Base-by-base conservation (phyloP, 2,888 invertebrate species). In the Lissocephala sabroskyi region DNA sequence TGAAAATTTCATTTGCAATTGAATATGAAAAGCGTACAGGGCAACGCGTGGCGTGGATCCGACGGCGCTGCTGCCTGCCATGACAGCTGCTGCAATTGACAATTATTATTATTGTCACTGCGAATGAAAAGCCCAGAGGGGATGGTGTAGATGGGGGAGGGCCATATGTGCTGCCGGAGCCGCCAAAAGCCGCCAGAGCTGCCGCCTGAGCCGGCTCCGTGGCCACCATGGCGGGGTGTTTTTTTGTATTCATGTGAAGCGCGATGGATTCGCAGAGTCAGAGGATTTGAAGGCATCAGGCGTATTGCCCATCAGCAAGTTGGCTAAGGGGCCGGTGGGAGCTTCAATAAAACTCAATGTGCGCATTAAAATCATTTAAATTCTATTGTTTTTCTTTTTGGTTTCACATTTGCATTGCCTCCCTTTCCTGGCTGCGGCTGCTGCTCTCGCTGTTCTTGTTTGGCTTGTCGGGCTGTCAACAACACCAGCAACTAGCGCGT, bases 361-460 rank as follows among this genome's bases (percentile, higher is more conserved):
- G 57, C 73, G 70, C 76, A 79, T 79, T 79, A 76, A 79, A 79
- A 79, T 79, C 78, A 79, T 79, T 79, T 76, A 79, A 79, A 79
- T 79, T 76, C 78, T 76, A 74, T 79, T 77, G 75, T 75, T 73
- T 62, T 57, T 55, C 45, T 51, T 41, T 50, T 59, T 59, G 46
- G 51, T 42, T 52, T 52, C 50, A 43, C 57, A 65, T 64, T 60
- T 56, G 59, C 55, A 65, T 67, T 56, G 43, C 46, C 52, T 59
- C 48, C 50, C 45, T 52, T 41, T 45, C 1, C 16, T 33, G 33
- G 14, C 7, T 13, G 0, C 11, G 2, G 2, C 1, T 16, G 11
- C 33, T 41, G 16, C 45, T 46, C 33, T 41, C 45, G 40, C 36
- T 49, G 5, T 42, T 37, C n/a, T 33, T 33, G 1, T 33, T 45